Evolutionary conservation across 2,888 invertebrate species (phyloP), one percentile per base, ranked within the genome.

Genomic region (Aplocera efformata): DNA sequence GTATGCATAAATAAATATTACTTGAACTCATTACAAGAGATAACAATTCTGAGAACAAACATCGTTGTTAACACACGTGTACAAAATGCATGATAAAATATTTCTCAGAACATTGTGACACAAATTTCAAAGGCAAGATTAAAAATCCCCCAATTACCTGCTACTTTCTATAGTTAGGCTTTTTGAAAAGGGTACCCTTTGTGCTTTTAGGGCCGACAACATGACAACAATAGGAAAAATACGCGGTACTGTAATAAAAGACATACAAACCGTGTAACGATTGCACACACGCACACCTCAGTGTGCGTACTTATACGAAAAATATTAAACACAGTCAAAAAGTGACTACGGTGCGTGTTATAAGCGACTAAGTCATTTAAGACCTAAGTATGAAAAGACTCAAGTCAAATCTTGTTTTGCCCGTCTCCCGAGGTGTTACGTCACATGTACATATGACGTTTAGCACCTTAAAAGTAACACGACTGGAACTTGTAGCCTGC

Each of bases 161-260:
- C 35, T 31, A 41, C 36, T 31, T 23, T 20, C 21, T 23, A 31
- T 29, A 43, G 37, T 42, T 39, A 48, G 46, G 32, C 32, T 42
- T 32, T 37, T 40, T 24, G 39, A 26, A 32, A 33, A 10, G 46
- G 11, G 29, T 22, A 17, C 36, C 32, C 40, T 48, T 48, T 48
- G 42, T 34, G 32, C 57, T 54, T 48, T 53, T 48, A 50, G 48
- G 45, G 48, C 42, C 40, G 48, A 58, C 60, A 60, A 59, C 59
- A 60, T 56, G 56, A 58, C 56, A 43, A 67, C 69, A 73, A 70
- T 70, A 66, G 58, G 63, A 63, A 62, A 65, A 72, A 68, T 70
- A 61, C 69, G 62, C 56, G 50, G 65, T 71, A 70, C 70, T 63
- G 71, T 74, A 71, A 76, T 73, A 78, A 75, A 78, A 57, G 64